These are phyloP conservation scores for Malthinus flaveolus DNA, from an alignment of 2,888 invertebrate species.

Conservation along the genomic window DNA sequence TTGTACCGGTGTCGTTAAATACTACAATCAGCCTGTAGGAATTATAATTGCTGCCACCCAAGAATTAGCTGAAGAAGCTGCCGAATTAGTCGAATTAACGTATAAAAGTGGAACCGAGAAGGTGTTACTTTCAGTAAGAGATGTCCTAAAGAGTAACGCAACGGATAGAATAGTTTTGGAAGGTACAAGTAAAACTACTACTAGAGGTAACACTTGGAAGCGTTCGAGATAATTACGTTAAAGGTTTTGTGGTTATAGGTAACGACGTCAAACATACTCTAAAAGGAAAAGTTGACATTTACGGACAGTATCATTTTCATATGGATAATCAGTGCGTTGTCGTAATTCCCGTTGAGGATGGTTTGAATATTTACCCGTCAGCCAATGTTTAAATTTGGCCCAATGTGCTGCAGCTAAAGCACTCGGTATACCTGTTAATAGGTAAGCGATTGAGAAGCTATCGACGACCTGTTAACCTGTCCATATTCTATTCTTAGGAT, in stretches of 20 bases:
- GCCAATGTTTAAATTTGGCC: constrained; percentile 66
- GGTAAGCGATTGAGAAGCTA: constrained; percentile 49
- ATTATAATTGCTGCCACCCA: constrained; percentile 67
- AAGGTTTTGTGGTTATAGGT: too few relatives aligned
- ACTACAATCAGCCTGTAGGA: constrained; percentile 73
- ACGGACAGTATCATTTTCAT: constrained; percentile 74
- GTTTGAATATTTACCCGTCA: constrained; percentile 65
- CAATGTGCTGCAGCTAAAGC: constrained; percentile 60
- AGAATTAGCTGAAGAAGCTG: constrained; percentile 61
- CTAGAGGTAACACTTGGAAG: constrained; percentile 30
- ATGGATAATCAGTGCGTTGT: constrained; percentile 76
- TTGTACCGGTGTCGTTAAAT: constrained; percentile 58
- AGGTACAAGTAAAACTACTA: constrained; percentile 43
- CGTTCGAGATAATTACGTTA: too few relatives aligned
- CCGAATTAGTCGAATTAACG: constrained; percentile 58
- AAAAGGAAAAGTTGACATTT: constrained; percentile 60
- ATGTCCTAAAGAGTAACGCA: constrained; percentile 56
- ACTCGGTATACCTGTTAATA: constrained; percentile 61
- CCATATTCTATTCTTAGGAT: constrained; percentile 56
- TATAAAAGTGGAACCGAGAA: constrained; percentile 55
- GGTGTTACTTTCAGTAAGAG: constrained; percentile 53
- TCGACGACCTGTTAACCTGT: too few relatives aligned
- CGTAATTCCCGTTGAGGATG: constrained; percentile 66
- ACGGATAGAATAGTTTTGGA: constrained; percentile 53
- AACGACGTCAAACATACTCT: constrained; percentile 47